Evolutionary conservation across 2,888 invertebrate species (phyloP), one percentile per base, ranked within the genome.

Genomic region (Ennomos quercinarius): DNA sequence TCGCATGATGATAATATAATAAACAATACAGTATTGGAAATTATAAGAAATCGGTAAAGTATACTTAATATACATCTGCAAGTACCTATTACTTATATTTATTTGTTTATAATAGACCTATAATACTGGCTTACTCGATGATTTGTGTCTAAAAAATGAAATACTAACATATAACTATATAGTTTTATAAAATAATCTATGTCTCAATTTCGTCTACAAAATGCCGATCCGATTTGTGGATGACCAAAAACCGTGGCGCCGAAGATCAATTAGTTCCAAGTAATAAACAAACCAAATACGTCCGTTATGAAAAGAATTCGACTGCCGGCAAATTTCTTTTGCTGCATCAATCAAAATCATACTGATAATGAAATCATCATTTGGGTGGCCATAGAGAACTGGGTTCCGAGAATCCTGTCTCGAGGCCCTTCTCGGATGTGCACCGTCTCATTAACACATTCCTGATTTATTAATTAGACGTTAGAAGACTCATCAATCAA

Each of bases 321-420:
- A 74, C 83, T 80, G 83, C 74, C 79, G 78, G 81, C 80, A 76
- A 86, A 61, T 86, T 92, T 91, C 87, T 91, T 92, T 79, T 84
- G 87, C 82, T 77, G 80, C 89, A 91, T 92, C 92, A 91, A 92
- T 92, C 92, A 92, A 92, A 91, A 92, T 91, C 91, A 91, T 91
- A 91, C 89, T 82, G 89, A 91, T 92, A 91, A 92, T 92, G 89
- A 91, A 91, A 91, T 90, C 91, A 92, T 91, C 91, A 91, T 91
- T 90, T 91, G 92, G 92, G 91, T 91, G 92, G 92, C 89, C 91
- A 88, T 91, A 90, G 89, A 90, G 84, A 84, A 83, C 78, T 76
- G 75, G 73, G 63, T 91, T 91, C 91, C 71, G 64, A 85, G 91
- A 91, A 91, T 72, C 80, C 69, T 66, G 84, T 81, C 81, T 78